phyloP scores from a whole-genome alignment of 2,113 vertebrate genomes.

The Turnix velox region DNA sequence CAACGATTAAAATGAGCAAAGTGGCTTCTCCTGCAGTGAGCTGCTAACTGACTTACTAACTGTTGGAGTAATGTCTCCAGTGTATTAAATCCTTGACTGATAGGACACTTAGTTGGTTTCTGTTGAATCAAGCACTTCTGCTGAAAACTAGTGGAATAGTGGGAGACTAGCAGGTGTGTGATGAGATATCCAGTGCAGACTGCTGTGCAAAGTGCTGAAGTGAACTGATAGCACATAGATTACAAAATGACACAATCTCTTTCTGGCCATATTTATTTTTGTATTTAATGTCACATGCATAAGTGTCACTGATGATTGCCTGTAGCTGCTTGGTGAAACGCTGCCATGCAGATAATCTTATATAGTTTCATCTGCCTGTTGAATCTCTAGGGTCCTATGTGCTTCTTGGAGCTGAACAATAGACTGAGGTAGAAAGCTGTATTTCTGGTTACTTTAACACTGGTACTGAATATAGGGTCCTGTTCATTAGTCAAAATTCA shows the following conservation, averaged over 20 bases:
- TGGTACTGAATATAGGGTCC: neutral
- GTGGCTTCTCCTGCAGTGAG: neutral
- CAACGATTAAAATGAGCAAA: rapidly evolving
- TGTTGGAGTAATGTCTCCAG: neutral
- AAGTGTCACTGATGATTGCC: neutral
- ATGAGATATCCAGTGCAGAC: neutral
- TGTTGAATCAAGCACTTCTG: neutral
- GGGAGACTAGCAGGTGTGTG: neutral
- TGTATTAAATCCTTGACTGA: neutral
- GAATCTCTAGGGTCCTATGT: neutral
- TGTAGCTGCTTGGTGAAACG: neutral
- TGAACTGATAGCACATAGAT: neutral
- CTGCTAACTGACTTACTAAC: neutral
- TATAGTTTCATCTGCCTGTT: neutral
- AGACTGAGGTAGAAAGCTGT: neutral
- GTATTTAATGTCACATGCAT: neutral
- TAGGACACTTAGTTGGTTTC: neutral
- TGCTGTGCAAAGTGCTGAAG: neutral
- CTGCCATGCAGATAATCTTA: neutral
- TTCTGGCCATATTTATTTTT: neutral
- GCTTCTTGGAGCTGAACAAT: neutral
- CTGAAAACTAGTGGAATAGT: neutral
- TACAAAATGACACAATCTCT: neutral
- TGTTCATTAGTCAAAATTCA: neutral
- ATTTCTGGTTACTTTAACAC: neutral